These are phyloP conservation scores for Cerceris rybyensis DNA, from an alignment of 2,888 invertebrate genomes.

Conservation along the genomic window DNA sequence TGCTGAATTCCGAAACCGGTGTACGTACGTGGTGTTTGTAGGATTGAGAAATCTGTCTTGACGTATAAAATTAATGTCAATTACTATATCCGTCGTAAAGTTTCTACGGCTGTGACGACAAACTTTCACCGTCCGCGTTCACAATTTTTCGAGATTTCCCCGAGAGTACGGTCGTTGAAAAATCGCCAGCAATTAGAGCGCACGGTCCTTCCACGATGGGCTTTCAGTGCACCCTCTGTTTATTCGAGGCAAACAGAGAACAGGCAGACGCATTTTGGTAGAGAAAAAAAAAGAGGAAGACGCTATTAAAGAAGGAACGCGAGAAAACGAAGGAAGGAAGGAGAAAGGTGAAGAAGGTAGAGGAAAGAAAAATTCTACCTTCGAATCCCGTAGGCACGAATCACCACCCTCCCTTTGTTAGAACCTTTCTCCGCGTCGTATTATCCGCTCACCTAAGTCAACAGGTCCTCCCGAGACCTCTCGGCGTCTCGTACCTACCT, in stretches of 20 bases:
- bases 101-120: neutral
- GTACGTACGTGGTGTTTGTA: too few species aligned
- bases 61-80: neutral
- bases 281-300: conserved; percentile 20
- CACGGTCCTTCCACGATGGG: conserved; percentile 36
- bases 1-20: too few species aligned
- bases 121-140: neutral
- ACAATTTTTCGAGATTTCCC: conserved; percentile 1
- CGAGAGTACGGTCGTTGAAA: conserved; percentile 8
- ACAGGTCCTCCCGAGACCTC: conserved; percentile 61
- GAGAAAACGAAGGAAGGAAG: conserved; percentile 37
- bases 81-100: neutral
- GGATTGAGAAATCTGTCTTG: too few species aligned
- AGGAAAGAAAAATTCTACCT: conserved; percentile 45
- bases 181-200: conserved; percentile 60
- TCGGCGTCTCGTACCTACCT: conserved; percentile 27
- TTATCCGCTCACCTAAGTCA: conserved; percentile 68
- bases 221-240: conserved; percentile 58
- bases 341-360: conserved; percentile 20
- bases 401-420: conserved; percentile 64
- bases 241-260: conserved; percentile 65
- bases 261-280: neutral
- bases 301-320: conserved; percentile 32
- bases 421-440: conserved; percentile 58
- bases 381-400: conserved; percentile 54